Evolutionary conservation across 2,888 invertebrate species (phyloP).

Genomic region (Nudaria mundana): DNA sequence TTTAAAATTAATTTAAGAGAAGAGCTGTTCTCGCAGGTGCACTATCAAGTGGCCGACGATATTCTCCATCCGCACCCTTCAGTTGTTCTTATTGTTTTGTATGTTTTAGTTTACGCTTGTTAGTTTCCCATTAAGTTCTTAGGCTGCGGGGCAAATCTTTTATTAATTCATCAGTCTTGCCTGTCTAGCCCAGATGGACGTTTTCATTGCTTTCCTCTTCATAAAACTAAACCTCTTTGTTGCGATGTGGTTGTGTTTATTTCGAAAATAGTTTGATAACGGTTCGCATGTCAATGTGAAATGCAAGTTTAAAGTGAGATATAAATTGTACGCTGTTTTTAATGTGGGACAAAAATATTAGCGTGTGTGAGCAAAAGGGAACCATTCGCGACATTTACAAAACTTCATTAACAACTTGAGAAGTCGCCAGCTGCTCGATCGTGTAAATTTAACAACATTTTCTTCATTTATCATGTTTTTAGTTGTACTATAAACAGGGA

Average conservation of each 20-base stretch:
- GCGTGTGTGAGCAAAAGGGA: constrained; percentile 51
- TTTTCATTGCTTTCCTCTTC: constrained; percentile 44
- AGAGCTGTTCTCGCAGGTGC: constrained; percentile 53
- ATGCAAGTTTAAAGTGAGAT: constrained; percentile 59
- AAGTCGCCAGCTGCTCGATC: constrained; percentile 57
- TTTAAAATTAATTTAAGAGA: constrained; percentile 57
- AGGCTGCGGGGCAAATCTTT: constrained; percentile 47
- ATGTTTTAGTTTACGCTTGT: constrained; percentile 65
- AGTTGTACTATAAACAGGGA: constrained; percentile 20
- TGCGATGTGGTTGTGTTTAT: constrained; percentile 40
- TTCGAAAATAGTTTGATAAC: constrained; percentile 45
- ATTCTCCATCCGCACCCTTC: constrained; percentile 31
- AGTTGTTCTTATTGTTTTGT: constrained; percentile 53
- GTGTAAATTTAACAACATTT: constrained; percentile 55
- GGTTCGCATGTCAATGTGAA: constrained; percentile 38
- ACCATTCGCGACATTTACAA: constrained; percentile 64
- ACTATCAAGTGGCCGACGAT: constrained; percentile 39
- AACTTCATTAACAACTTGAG: constrained; percentile 72
- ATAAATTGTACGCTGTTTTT: constrained; percentile 62
- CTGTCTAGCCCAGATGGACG: constrained; percentile 41
- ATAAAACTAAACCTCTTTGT: constrained; percentile 47
- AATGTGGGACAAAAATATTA: constrained; percentile 52
- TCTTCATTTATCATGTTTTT: constrained; percentile 25
- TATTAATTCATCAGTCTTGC: constrained; percentile 55
- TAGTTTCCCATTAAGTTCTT: constrained; percentile 59